Percentiles rank a stretch among this genome's conserved stretches.
phyloP scores from a whole-genome alignment of 1,140 invertebrate species.

The Temnothorax curvispinosus region DNA sequence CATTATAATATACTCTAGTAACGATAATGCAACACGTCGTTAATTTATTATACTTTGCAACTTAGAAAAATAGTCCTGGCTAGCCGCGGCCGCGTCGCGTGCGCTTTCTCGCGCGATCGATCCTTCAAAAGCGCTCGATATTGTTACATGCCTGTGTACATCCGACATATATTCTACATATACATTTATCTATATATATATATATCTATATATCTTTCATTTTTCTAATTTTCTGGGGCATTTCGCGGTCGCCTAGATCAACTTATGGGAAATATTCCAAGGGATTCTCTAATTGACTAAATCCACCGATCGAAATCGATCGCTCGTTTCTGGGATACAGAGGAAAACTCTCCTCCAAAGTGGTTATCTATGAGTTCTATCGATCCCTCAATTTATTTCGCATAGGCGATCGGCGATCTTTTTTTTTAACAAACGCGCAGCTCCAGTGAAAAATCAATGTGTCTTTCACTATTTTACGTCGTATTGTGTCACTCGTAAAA shows the following conservation, averaged over 20 bases:
- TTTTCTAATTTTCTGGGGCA: not conserved
- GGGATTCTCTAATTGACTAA: slow-evolving; percentile 68
- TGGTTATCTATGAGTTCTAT: slow-evolving; percentile 31
- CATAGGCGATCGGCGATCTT: not conserved
- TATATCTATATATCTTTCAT: slow-evolving; percentile 26
- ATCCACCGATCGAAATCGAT: slow-evolving; percentile 28
- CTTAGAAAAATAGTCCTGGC: slow-evolving; percentile 85
- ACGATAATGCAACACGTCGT: slow-evolving; percentile 85
- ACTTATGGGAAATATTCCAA: slow-evolving; percentile 2
- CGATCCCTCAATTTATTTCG: slow-evolving; percentile 43
- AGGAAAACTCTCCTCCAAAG: not conserved
- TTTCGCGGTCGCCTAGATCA: not conserved
- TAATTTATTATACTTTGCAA: slow-evolving; percentile 86
- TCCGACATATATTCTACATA: slow-evolving; percentile 44
- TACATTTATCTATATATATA: slow-evolving; percentile 58
- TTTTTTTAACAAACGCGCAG: slow-evolving; percentile 30
- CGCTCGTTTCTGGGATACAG: not conserved
- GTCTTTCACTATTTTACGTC: not conserved
- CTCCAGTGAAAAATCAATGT: not conserved
- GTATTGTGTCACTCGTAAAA: not conserved
- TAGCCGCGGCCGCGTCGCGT: slow-evolving; percentile 81
- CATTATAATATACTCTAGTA: slow-evolving; percentile 84
- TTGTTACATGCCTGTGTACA: slow-evolving; percentile 52
- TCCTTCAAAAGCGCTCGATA: slow-evolving; percentile 48
- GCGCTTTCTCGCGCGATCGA: slow-evolving; percentile 54